These are phyloP conservation scores for Boleophthalmus pectinirostris DNA, from an alignment of 2,113 vertebrate genomes.

Conservation along the genomic window DNA sequence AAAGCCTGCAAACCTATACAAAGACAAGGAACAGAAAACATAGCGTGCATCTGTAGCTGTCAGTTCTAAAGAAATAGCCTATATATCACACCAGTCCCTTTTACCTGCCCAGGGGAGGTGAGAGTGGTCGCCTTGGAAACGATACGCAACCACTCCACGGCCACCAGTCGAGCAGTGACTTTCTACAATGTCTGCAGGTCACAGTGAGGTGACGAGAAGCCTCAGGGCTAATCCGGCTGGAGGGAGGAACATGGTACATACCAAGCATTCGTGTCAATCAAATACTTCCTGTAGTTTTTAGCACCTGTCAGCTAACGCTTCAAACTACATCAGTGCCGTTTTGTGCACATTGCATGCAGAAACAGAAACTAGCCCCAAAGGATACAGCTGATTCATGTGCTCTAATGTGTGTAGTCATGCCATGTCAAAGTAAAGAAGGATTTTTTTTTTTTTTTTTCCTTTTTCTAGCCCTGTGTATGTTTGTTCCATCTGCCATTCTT, in stretches of 20 bases:
- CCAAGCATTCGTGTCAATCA: constrained; percentile 44
- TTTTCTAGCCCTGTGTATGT: constrained; percentile 17
- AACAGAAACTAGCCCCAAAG: not conserved
- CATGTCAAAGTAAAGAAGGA: constrained; percentile 16
- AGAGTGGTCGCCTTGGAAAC: constrained; percentile 32
- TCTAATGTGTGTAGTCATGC: constrained; percentile 26
- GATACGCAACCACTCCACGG: constrained; percentile 43
- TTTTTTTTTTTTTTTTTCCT: not conserved
- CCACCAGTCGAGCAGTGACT: constrained; percentile 54
- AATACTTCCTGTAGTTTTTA: constrained; percentile 18
- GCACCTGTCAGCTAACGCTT: constrained; percentile 7
- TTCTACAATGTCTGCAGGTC: constrained; percentile 48
- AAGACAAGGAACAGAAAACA: constrained; percentile 25
- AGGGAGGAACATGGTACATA: constrained; percentile 25
- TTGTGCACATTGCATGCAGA: not conserved
- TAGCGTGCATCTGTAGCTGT: constrained; percentile 38
- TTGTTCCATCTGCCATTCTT: constrained; percentile 23
- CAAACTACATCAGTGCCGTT: not conserved
- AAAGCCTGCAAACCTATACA: constrained; percentile 15
- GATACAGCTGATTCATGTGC: not conserved
- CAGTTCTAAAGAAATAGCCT: constrained; percentile 38
- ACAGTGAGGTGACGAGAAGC: constrained; percentile 27
- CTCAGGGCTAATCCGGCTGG: constrained; percentile 39
- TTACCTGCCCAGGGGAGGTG: constrained; percentile 33
- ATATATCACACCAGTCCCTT: constrained; percentile 47